Percentiles rank a stretch among this genome's conserved stretches.
These are phyloP conservation scores for Mirza zaza DNA, from an alignment of 2,113 vertebrate genomes.

Conservation along the genomic window DNA sequence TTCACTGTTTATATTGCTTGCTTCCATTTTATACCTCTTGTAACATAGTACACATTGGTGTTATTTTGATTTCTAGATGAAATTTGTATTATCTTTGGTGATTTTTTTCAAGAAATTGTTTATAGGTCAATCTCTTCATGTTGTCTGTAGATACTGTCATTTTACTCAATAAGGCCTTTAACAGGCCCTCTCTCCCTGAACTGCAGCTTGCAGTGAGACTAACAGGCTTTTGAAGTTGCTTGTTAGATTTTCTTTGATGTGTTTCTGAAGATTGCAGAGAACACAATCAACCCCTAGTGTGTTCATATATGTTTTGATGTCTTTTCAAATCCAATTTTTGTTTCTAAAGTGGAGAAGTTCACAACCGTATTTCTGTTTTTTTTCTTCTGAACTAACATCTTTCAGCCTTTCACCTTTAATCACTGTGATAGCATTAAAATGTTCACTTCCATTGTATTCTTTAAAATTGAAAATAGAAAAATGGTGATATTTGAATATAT, in stretches of 20 bases:
- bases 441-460: background rate
- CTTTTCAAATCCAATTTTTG: conserved; percentile 77
- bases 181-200: conserved; percentile 38
- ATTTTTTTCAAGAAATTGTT: conserved; percentile 68
- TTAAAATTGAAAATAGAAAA: background rate
- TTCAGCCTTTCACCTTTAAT: conserved; percentile 21
- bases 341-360: conserved; percentile 66
- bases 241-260: conserved; percentile 77
- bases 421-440: background rate
- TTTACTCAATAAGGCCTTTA: conserved; percentile 70
- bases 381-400: conserved; percentile 46
- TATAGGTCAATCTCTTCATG: conserved; percentile 64
- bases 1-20: background rate
- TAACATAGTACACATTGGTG: background rate
- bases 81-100: conserved; percentile 66
- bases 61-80: conserved; percentile 66
- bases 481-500: background rate
- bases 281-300: conserved; percentile 75
- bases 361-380: conserved; percentile 53
- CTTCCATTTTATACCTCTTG: background rate
- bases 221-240: conserved; percentile 77
- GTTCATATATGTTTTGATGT: conserved; percentile 75
- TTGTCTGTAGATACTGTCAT: conserved; percentile 61
- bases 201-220: conserved; percentile 51
- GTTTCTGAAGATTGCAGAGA: conserved; percentile 71